Evolutionary conservation across 2,888 invertebrate species (phyloP).

Genomic region (Drosophila mulleri): DNA sequence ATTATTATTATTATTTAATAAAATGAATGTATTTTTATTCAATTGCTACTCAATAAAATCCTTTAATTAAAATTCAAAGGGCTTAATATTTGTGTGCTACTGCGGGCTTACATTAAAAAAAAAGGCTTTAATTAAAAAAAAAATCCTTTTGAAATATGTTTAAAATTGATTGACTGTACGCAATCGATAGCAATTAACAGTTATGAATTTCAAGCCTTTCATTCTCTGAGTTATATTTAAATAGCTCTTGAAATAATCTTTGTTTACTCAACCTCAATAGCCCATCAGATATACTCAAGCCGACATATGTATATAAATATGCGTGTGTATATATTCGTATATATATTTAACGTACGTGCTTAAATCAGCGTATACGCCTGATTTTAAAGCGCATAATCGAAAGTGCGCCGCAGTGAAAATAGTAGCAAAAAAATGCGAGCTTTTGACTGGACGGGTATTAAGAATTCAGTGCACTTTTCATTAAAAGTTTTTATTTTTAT

Average conservation of each 20-base stretch:
- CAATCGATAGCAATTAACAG: neutral
- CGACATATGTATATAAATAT: neutral
- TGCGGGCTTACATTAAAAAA: no score
- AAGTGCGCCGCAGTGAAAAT: constrained; percentile 30
- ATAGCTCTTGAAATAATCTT: neutral
- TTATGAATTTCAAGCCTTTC: neutral
- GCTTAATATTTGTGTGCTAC: no score
- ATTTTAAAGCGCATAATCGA: constrained; percentile 26
- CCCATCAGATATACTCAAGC: neutral
- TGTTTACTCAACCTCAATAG: neutral
- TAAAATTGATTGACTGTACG: neutral
- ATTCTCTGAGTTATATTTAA: constrained; percentile 6
- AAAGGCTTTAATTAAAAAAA: no score
- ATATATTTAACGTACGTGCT: constrained; percentile 9
- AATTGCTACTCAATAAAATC: no score
- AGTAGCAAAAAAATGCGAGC: neutral
- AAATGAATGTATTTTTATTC: no score
- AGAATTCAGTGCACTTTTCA: constrained; percentile 62
- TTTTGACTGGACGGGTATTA: constrained; percentile 31
- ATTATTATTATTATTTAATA: no score
- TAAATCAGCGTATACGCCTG: constrained; percentile 16
- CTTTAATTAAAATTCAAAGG: no score
- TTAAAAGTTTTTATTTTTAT: constrained; percentile 60
- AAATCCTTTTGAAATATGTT: no score
- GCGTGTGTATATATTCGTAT: neutral